Base-by-base conservation (phyloP, 1,140 invertebrate genomes). In the Drosophila lacertosa region DNA sequence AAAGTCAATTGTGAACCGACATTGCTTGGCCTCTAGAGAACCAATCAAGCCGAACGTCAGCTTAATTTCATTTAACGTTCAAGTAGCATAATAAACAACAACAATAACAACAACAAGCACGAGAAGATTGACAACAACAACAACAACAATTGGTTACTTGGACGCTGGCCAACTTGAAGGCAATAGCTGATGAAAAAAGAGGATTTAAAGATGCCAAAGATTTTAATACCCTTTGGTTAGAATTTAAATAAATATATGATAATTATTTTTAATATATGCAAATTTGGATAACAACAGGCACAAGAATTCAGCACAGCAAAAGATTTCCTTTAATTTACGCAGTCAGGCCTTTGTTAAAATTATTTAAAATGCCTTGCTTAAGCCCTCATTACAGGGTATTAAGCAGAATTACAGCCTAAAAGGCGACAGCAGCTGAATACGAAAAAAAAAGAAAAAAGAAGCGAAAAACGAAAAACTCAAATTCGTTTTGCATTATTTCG, bases 21-120 rank as follows among this genome's bases (percentile, higher is more conserved):
- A 64, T 53, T 59, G 59, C 55, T 71, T 54, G 77, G 82, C 66
- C 81, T 81, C 81, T 60, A 77, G 82, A 86, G 81, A 80, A 64
- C 69, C 81, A 86, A 86, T 86, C 77, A 86, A 86, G 81, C 70
- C 54, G 71, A 74, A 81, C 77, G 82, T 81, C 82, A 77, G 77
- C 71, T 86, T 86, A 86, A 86, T 75, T 86, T 84, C 69, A 86
- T 77, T 80, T 81, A 77, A 77, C 66, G 77, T 77, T 74, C 77
- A 86, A 83, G 81, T 84, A 73, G 80, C 76, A 77, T 77, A 67
- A 77, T 71, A 62, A 53, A 63, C 45, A 69, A 58, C 42, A 74
- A 68, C 29, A 35, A 40, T 59, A 15, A 18, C 45, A 40, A 29
- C 53, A 51, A 45, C 22, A 24, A 2, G 4, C 24, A 26, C 7